Evolutionary conservation across 2,113 vertebrate genomes (phyloP), one percentile per base, ranked within the genome.

Genomic region (Hemiscyllium ocellatum): DNA sequence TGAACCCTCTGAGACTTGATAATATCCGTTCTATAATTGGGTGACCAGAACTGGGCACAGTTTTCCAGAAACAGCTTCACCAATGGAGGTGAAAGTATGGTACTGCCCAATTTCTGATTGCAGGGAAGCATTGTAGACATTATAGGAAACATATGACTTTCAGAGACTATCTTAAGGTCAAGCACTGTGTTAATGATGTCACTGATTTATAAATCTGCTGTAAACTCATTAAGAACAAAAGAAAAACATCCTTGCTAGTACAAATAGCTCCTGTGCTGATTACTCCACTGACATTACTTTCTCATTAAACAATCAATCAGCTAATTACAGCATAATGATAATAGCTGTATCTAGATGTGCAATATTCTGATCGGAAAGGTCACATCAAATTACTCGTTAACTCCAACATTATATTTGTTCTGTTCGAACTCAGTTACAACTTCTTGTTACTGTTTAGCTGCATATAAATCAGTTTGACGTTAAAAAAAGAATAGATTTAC

Each of bases 281-380:
- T 95, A 95, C 72, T 95, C 69, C 94, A 95, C 94, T 95, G 69
- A 95, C 94, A 95, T 95, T 95, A 95, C 94, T 95, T 95, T 95
- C 94, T 95, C 94, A 95, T 95, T 95, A 95, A 95, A 95, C 94
- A 95, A 95, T 95, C 94, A 70, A 95, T 95, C 94, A 95, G 94
- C 72, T 95, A 95, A 95, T 95, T 95, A 95, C 94, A 95, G 94
- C 47, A 15, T 95, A 95, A 95, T 95, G 94, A 95, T 95, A 95
- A 95, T 95, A 95, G 94, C 94, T 72, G 94, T 95, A 68, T 95
- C 42, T 95, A 95, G 47, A 95, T 95, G 68, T 95, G 94, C 94
- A 95, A 95, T 72, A 72, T 95, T 95, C 94, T 72, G 94, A 95
- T 95, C 42, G 69, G 52, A 95, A 95, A 95, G 94, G 94, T 95